These are phyloP conservation scores for Beris morrisii DNA, from an alignment of 2,888 invertebrate genomes.

Conservation along the genomic window DNA sequence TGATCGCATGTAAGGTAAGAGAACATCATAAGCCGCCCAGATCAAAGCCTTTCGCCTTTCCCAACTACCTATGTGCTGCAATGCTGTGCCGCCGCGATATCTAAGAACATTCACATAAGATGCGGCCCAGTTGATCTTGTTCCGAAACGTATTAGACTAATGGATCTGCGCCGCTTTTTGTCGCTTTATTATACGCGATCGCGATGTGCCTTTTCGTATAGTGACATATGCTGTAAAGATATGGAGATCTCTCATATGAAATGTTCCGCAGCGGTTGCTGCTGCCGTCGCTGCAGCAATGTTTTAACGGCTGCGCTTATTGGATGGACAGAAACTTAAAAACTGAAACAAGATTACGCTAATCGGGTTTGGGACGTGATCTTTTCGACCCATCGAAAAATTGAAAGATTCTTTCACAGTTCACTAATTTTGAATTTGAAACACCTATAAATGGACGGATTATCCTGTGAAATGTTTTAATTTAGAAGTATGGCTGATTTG, in stretches of 20 bases:
- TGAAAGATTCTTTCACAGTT: conserved; percentile 21
- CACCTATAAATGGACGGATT: conserved; percentile 14
- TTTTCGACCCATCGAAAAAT: not conserved
- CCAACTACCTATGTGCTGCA: not conserved
- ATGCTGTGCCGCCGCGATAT: conserved; percentile 17
- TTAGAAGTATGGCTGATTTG: not conserved
- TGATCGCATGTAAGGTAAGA: conserved; percentile 33
- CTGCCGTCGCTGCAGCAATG: not conserved
- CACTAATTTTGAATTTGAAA: conserved; percentile 15
- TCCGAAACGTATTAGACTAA: conserved; percentile 20
- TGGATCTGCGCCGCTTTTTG: conserved; percentile 15
- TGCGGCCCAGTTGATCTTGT: conserved; percentile 6
- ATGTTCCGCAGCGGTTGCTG: not conserved
- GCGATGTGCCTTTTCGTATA: not conserved
- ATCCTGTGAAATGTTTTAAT: conserved; percentile 7
- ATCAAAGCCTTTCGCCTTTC: conserved; percentile 18
- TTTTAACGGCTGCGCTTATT: conserved; percentile 21
- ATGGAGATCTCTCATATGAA: not conserved
- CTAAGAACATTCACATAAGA: conserved; percentile 24
- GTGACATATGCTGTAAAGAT: too few relatives aligned
- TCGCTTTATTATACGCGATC: conserved; percentile 1
- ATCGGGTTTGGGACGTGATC: conserved; percentile 13
- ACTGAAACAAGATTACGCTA: conserved; percentile 28
- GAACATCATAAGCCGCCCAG: conserved; percentile 24
- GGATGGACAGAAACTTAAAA: conserved; percentile 17